Evolutionary conservation across 2,797 vertebrate species (phyloP).

Genomic region (Takifugu ocellatus): DNA sequence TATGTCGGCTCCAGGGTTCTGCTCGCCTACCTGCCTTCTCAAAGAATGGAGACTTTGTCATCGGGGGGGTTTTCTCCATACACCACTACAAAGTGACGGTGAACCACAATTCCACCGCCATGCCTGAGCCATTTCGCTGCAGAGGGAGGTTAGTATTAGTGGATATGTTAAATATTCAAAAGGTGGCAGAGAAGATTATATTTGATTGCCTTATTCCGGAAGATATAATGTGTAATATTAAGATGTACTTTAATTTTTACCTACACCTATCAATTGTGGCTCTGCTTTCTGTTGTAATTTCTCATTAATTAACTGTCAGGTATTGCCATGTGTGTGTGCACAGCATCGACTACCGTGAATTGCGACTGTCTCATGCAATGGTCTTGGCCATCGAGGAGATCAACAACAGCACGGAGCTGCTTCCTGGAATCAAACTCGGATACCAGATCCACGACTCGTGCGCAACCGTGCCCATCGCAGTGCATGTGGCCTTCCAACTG

Average conservation of each 20-base stretch:
- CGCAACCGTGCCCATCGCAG: slow-evolving; percentile 35
- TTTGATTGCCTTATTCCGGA: too few relatives aligned
- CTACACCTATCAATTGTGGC: too few relatives aligned
- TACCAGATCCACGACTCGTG: slow-evolving; percentile 66
- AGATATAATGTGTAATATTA: too few relatives aligned
- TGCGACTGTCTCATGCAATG: slow-evolving; percentile 39
- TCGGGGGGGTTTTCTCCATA: slow-evolving; percentile 48
- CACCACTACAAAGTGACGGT: neutral
- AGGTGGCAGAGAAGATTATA: too few relatives aligned
- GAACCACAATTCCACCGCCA: neutral
- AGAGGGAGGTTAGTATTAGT: slow-evolving; percentile 25
- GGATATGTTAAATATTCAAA: neutral
- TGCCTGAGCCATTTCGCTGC: slow-evolving; percentile 11
- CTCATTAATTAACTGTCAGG: too few relatives aligned
- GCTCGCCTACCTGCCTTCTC: neutral
- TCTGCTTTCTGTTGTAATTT: too few relatives aligned
- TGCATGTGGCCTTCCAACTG: slow-evolving; percentile 49
- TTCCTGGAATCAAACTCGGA: slow-evolving; percentile 58
- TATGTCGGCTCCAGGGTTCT: slow-evolving; percentile 37
- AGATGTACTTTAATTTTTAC: too few relatives aligned
- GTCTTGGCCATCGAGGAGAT: slow-evolving; percentile 62
- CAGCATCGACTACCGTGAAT: slow-evolving; percentile 3
- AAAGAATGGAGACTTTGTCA: slow-evolving; percentile 47
- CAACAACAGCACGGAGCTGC: slow-evolving; percentile 59
- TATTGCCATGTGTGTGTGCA: neutral